Conservation (phyloP, 2,797 vertebrate genomes). For the Cryptoprocta ferox region DNA sequence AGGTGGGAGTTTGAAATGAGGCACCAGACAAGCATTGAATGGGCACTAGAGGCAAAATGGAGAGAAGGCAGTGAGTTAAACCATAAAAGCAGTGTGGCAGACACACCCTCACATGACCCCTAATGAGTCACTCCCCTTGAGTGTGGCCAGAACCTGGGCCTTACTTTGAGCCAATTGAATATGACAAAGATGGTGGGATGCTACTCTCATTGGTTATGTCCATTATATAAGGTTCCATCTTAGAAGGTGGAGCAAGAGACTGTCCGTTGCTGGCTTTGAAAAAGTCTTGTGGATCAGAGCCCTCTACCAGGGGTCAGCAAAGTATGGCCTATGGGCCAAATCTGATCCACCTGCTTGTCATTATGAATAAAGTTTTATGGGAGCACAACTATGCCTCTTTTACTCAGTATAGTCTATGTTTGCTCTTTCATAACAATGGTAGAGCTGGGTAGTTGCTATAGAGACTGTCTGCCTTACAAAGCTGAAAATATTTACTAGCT, state of each 20-base stretch:
- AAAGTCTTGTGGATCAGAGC: background rate
- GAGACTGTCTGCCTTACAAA: conserved; percentile 7
- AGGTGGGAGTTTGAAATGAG: background rate
- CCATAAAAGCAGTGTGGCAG: background rate
- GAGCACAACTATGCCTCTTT: background rate
- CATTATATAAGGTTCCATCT: background rate
- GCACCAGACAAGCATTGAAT: background rate
- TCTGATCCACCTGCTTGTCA: background rate
- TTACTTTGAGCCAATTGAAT: background rate
- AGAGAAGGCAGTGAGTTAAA: background rate
- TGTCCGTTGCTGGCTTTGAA: background rate
- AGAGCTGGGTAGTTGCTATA: conserved; percentile 14
- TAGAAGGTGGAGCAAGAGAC: background rate
- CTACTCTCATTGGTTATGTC: background rate
- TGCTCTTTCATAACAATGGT: background rate
- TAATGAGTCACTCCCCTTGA: background rate
- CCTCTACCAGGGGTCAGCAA: background rate
- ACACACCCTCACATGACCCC: background rate
- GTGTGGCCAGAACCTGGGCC: background rate
- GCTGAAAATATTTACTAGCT: conserved; percentile 32
- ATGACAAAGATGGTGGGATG: background rate
- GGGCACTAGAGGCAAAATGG: background rate
- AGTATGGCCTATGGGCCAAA: background rate
- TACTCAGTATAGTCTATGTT: background rate
- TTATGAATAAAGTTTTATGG: background rate